Evolutionary conservation across 2,113 vertebrate genomes (phyloP).

Genomic region (Lota lota): DNA sequence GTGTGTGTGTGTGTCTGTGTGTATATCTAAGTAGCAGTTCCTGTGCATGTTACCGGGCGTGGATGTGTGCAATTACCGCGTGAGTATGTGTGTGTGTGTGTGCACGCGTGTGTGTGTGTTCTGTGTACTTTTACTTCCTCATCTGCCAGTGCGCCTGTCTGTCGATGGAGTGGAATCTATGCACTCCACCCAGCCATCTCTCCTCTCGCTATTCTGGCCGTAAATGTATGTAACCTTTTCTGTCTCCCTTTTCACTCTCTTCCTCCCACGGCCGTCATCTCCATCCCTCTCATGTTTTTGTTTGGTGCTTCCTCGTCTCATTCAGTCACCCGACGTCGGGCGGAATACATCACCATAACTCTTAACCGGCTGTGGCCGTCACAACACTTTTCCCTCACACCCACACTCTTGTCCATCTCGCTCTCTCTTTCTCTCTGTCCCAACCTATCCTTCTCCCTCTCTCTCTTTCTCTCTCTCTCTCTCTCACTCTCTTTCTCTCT

Average conservation of each 20-base stretch:
- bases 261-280: neutral
- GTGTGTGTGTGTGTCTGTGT: conserved; percentile 1
- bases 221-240: conserved; percentile 24
- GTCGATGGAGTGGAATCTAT: conserved; percentile 24
- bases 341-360: conserved; percentile 28
- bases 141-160: conserved; percentile 1
- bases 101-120: conserved; percentile 15
- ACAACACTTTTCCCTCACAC: conserved; percentile 32
- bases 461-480: too few relatives aligned
- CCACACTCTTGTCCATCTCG: neutral
- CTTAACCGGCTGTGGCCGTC: conserved; percentile 39
- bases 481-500: too few relatives aligned
- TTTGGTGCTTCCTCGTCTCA: neutral
- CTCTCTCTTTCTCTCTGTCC: too few relatives aligned
- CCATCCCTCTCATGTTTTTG: neutral
- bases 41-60: neutral
- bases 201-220: conserved; percentile 17
- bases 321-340: conserved; percentile 6
- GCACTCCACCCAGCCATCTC: conserved; percentile 24
- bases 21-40: too few relatives aligned
- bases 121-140: conserved; percentile 15
- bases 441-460: too few relatives aligned
- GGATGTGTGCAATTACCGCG: conserved; percentile 3
- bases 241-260: neutral
- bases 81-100: neutral